These are phyloP conservation scores for Lasioglossum vierecki DNA, from an alignment of 2,888 invertebrate genomes.

Conservation along the genomic window DNA sequence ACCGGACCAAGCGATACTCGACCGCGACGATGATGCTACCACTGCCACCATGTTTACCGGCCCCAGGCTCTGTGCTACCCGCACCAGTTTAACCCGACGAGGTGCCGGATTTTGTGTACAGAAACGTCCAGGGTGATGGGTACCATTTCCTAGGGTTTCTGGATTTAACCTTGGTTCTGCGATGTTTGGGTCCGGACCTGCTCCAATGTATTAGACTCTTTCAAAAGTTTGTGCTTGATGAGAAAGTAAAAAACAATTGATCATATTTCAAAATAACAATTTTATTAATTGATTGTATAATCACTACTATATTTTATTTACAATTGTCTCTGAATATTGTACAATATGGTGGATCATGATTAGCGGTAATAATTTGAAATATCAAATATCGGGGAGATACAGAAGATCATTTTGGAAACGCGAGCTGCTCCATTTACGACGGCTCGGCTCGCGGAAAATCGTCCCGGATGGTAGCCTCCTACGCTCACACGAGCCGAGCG, in stretches of 20 bases:
- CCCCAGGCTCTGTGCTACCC: conserved; percentile 51
- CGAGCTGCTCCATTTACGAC: conserved; percentile 5
- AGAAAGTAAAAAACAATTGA: too few species aligned
- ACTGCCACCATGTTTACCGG: conserved; percentile 61
- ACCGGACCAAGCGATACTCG: conserved; percentile 12
- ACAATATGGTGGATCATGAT: too few species aligned
- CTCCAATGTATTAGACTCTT: too few species aligned
- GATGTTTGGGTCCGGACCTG: background rate
- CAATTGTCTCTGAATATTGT: too few species aligned
- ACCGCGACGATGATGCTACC: conserved; percentile 57
- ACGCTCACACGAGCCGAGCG: background rate
- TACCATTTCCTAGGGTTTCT: background rate
- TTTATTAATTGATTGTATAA: too few species aligned
- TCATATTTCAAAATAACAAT: too few species aligned
- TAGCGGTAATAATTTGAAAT: background rate
- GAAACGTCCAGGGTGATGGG: background rate
- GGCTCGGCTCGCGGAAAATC: background rate
- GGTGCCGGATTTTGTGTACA: background rate
- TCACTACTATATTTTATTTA: too few species aligned
- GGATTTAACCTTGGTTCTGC: background rate
- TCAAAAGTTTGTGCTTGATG: too few species aligned
- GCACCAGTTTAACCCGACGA: conserved; percentile 4
- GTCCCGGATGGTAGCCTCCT: background rate
- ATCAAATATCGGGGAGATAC: background rate
- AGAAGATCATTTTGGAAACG: background rate